These are phyloP conservation scores for Noctuana brunneofusca DNA, from an alignment of 2,888 invertebrate species.

Conservation along the genomic window DNA sequence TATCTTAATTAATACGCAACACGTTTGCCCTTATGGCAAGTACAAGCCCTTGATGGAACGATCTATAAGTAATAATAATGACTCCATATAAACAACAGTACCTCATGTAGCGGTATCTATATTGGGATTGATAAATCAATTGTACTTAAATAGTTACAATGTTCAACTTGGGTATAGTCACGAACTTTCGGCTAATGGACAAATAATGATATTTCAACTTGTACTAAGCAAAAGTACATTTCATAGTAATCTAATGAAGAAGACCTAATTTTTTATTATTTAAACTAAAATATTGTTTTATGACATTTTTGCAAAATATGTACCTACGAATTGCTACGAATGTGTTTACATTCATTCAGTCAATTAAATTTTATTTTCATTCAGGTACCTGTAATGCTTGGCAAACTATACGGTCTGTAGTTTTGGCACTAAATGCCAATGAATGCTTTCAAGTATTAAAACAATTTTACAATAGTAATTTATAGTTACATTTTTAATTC, in stretches of 20 bases:
- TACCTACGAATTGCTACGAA: no score
- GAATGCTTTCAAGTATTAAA: constrained; percentile 22
- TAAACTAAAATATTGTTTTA: no score
- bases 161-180: constrained; percentile 15
- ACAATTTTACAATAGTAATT: constrained; percentile 13
- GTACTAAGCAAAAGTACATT: not conserved
- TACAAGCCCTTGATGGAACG: constrained; percentile 34
- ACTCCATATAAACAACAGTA: constrained; percentile 45
- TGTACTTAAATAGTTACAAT: constrained; percentile 43
- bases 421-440: constrained; percentile 28
- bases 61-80: constrained; percentile 37
- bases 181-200: constrained; percentile 21
- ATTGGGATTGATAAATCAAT: constrained; percentile 52
- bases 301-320: not conserved
- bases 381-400: constrained; percentile 12
- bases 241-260: no score
- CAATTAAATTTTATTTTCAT: constrained; percentile 10
- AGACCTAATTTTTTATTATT: no score
- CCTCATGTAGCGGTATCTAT: constrained; percentile 40
- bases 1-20: constrained; percentile 36
- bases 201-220: constrained; percentile 18
- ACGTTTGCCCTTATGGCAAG: constrained; percentile 27
- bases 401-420: constrained; percentile 17
- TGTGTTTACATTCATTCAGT: not conserved
- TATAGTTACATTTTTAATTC: not conserved